Evolutionary conservation across 2,888 invertebrate species (phyloP).

Genomic region (Conomelus anceps): DNA sequence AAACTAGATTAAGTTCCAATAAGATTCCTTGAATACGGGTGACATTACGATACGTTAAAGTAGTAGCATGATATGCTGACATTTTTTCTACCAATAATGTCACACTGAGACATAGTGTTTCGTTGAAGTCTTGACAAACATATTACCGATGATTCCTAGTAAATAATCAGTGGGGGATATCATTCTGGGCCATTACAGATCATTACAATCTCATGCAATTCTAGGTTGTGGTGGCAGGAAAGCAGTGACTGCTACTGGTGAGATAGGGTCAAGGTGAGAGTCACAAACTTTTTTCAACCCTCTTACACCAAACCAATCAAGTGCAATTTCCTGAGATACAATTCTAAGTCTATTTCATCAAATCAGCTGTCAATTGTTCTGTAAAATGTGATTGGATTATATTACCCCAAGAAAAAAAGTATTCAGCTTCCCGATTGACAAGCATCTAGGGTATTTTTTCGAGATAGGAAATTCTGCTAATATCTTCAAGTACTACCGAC

Average conservation of each 20-base stretch:
- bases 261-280: neutral
- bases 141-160: neutral
- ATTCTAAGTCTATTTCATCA: neutral
- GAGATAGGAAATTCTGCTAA: neutral
- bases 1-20: neutral
- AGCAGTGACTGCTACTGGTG: neutral
- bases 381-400: neutral
- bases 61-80: neutral
- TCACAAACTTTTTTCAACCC: neutral
- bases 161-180: neutral
- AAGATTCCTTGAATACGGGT: neutral
- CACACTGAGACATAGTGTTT: neutral
- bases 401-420: neutral
- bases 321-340: neutral
- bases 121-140: neutral
- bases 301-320: neutral
- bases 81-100: neutral
- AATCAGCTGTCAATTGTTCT: neutral
- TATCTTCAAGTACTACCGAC: neutral
- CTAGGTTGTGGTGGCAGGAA: neutral
- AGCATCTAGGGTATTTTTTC: neutral
- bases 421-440: neutral
- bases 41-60: neutral
- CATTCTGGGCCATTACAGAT: neutral
- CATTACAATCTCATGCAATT: neutral